Conservation (phyloP, 2,797 vertebrate genomes). For the Catostomus latipinnis region DNA sequence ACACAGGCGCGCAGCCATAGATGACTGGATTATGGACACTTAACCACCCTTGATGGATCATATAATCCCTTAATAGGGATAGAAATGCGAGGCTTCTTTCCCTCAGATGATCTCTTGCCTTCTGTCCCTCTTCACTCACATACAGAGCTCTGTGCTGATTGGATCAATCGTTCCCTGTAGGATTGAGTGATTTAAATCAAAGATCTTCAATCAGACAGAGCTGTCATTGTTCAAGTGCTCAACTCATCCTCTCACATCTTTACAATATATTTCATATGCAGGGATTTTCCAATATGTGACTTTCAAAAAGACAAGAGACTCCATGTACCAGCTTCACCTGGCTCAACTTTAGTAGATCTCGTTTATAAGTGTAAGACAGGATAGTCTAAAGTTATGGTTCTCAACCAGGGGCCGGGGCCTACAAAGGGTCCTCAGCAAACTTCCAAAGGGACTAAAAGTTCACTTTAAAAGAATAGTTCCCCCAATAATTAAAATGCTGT, state of each 20-base stretch:
- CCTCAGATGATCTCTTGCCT: constrained; percentile 44
- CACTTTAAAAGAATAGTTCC: too few species aligned
- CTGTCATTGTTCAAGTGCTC: constrained; percentile 31
- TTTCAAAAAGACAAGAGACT: background rate
- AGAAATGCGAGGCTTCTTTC: constrained; percentile 48
- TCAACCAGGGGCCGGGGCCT: too few species aligned
- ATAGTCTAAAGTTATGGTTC: too few species aligned
- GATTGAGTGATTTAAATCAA: constrained; percentile 29
- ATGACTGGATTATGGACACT: constrained; percentile 49
- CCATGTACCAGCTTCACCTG: too few species aligned
- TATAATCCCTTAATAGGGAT: constrained; percentile 50
- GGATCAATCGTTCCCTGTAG: constrained; percentile 43
- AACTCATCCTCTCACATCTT: constrained; percentile 32
- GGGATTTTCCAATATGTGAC: constrained; percentile 29
- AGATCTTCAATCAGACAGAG: constrained; percentile 44
- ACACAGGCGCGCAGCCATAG: background rate
- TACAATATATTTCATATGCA: constrained; percentile 32
- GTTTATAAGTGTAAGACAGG: too few species aligned
- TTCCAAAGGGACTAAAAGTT: too few species aligned
- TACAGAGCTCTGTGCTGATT: constrained; percentile 30
- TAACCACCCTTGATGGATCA: constrained; percentile 47
- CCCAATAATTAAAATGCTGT: too few species aligned
- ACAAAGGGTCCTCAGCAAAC: too few species aligned
- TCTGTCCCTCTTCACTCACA: constrained; percentile 25
- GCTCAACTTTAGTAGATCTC: too few species aligned